Percentiles rank a stretch among this genome's conserved stretches.
Evolutionary conservation across 1,140 invertebrate species (phyloP).

Genomic region (Solenopsis invicta): DNA sequence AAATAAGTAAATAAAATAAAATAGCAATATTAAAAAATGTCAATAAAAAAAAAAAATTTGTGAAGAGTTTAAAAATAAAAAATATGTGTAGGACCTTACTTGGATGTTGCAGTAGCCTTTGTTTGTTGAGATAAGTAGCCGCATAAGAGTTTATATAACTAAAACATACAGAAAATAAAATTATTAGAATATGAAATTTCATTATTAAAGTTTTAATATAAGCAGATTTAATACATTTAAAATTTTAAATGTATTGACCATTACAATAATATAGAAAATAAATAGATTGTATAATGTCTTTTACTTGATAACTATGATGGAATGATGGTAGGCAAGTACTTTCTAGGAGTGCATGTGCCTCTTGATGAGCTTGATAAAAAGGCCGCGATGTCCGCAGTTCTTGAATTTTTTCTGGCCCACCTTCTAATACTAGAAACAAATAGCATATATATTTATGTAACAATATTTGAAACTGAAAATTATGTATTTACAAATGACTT

Average conservation of each 20-base stretch:
- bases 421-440: conserved; percentile 88
- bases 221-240: conserved; percentile 72
- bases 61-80: neutral
- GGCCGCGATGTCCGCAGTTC: conserved; percentile 93
- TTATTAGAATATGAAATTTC: conserved; percentile 43
- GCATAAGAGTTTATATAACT: conserved; percentile 91
- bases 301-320: conserved; percentile 94
- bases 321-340: conserved; percentile 92
- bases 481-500: conserved; percentile 64
- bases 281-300: conserved; percentile 64
- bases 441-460: conserved; percentile 13
- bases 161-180: conserved; percentile 77
- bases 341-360: conserved; percentile 92
- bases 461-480: neutral
- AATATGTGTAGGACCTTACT: neutral
- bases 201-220: conserved; percentile 74
- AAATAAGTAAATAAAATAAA: neutral
- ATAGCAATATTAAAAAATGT: neutral
- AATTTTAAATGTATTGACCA: conserved; percentile 6
- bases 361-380: conserved; percentile 94
- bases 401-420: conserved; percentile 89
- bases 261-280: conserved; percentile 56
- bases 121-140: conserved; percentile 86
- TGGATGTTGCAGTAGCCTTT: conserved; percentile 76
- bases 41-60: neutral